A percentile compares a stretch with the other conserved stretches of the same genome.
phyloP scores from a whole-genome alignment of 2,113 vertebrate species.

The Nycticryphes semicollaris region DNA sequence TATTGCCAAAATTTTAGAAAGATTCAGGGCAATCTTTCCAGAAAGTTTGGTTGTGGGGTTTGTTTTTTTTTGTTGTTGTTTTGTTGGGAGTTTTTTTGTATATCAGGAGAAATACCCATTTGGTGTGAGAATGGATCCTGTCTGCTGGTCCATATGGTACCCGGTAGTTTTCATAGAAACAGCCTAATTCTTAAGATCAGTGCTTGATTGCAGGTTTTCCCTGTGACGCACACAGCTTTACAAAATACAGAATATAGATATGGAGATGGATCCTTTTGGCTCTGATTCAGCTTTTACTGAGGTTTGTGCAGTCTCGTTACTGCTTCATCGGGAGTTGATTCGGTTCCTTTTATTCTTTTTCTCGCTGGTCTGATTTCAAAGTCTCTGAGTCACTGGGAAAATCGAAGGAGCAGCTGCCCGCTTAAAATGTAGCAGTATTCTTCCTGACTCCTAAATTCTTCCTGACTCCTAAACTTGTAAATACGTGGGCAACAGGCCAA shows the following conservation, averaged over 20 bases:
- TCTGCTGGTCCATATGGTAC: background rate
- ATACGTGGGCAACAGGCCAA: background rate
- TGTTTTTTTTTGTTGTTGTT: no score
- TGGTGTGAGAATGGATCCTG: background rate
- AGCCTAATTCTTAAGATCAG: background rate
- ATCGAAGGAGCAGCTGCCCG: background rate
- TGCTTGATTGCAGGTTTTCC: background rate
- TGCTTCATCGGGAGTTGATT: background rate
- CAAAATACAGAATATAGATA: background rate
- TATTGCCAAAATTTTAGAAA: background rate
- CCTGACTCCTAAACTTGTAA: background rate
- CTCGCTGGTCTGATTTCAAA: background rate
- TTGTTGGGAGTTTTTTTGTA: background rate
- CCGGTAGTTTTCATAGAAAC: background rate
- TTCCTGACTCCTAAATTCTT: background rate
- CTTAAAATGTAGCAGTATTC: background rate
- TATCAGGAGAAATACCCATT: background rate
- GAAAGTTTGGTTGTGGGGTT: background rate
- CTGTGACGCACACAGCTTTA: background rate
- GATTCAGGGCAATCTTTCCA: background rate
- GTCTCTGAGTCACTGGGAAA: background rate
- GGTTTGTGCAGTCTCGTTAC: background rate
- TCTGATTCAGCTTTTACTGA: background rate
- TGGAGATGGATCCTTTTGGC: background rate
- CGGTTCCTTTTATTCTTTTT: background rate